Conservation (phyloP, 2,888 invertebrate genomes). For the Hirtodrosophila confusa region DNA sequence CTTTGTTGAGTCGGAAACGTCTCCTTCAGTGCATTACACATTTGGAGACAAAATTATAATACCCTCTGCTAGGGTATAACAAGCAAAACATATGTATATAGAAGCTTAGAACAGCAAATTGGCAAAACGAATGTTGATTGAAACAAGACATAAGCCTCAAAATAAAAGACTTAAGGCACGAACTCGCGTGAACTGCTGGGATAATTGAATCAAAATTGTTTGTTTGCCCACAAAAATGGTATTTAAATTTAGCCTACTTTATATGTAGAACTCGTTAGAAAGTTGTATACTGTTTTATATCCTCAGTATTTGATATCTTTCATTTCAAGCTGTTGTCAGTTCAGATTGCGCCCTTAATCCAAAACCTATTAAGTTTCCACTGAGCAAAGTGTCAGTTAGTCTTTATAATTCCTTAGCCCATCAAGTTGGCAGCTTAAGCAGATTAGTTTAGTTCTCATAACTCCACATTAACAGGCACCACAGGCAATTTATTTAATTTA, state of each 20-base stretch:
- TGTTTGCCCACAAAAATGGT: constrained; percentile 20
- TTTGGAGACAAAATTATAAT: too few species aligned
- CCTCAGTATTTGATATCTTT: neutral
- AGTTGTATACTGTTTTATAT: constrained; percentile 34
- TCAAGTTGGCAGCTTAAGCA: constrained; percentile 4
- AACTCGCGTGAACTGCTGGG: constrained; percentile 33
- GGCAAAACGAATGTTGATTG: constrained; percentile 42
- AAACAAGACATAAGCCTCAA: constrained; percentile 71
- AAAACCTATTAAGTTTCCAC: constrained; percentile 16
- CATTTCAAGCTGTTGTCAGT: neutral
- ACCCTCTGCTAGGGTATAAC: too few species aligned
- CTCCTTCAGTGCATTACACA: too few species aligned
- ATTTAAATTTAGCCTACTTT: constrained; percentile 43
- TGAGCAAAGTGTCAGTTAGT: neutral
- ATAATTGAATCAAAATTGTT: constrained; percentile 44
- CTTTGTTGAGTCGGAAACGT: too few species aligned
- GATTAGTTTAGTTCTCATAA: constrained; percentile 2
- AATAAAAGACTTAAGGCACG: constrained; percentile 52
- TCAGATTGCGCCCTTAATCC: constrained; percentile 43
- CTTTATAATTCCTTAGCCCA: neutral
- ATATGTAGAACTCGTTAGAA: constrained; percentile 58
- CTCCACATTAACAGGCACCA: neutral
- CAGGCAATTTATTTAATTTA: neutral
- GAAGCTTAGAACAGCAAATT: constrained; percentile 30
- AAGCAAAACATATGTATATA: neutral